A percentile compares a stretch with the other conserved stretches of the same genome.
Conservation (phyloP, 2,113 vertebrate species). For the Axis porcinus region DNA sequence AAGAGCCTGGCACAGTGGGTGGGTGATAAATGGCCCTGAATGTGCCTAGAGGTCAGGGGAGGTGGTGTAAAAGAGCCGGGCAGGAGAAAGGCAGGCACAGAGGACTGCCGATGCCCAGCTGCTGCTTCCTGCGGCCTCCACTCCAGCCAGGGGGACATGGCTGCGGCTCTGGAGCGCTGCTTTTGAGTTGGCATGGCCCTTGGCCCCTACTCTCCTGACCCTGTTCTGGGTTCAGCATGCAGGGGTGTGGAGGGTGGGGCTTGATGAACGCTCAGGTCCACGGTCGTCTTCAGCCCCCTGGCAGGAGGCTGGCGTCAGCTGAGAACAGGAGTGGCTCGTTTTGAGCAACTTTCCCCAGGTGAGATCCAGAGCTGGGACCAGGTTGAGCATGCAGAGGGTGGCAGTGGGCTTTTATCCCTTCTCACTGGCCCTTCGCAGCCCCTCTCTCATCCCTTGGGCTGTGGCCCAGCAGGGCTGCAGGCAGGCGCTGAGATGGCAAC, state of each 20-base stretch:
- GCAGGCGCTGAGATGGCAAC: too few species aligned
- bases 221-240: background rate
- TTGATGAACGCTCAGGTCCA: rapidly evolving
- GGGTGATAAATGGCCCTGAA: background rate
- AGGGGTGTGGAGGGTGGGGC: background rate
- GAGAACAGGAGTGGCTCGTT: background rate
- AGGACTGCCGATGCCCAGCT: background rate
- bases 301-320: rapidly evolving
- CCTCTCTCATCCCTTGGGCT: background rate
- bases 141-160: background rate
- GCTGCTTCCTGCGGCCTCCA: background rate
- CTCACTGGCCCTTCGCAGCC: background rate
- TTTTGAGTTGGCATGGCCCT: background rate
- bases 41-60: background rate
- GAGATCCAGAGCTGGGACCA: background rate
- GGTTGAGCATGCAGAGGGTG: background rate
- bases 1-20: background rate
- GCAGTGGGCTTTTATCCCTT: background rate
- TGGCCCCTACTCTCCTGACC: background rate
- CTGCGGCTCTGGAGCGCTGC: background rate
- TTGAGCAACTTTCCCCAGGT: background rate
- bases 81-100: background rate
- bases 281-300: background rate
- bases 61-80: background rate
- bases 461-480: background rate